phyloP scores from a whole-genome alignment of 2,888 invertebrate species.

The Lycophotia porphyrea region DNA sequence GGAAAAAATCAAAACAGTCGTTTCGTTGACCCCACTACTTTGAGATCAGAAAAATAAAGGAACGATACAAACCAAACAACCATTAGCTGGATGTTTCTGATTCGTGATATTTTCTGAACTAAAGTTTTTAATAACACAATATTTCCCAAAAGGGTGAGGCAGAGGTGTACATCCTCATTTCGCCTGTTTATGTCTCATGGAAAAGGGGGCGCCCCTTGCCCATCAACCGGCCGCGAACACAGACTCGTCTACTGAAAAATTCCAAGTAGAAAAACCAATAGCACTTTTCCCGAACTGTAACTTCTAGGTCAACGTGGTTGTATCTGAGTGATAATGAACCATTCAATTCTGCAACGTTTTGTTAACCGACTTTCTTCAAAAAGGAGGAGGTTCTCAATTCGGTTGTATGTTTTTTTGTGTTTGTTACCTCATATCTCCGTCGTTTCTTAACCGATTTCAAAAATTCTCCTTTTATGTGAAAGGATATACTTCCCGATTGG shows the following conservation, averaged over 20 bases:
- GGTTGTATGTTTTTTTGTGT: no score
- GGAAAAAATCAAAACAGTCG: no score
- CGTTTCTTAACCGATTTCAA: no score
- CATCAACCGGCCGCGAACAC: background rate
- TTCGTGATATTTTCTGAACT: background rate
- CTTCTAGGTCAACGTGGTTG: background rate
- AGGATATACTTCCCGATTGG: no score
- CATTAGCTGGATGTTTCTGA: background rate
- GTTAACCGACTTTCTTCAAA: no score
- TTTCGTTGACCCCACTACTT: no score
- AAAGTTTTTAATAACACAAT: background rate
- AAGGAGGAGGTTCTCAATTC: no score
- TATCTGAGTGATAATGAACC: background rate
- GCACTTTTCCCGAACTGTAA: background rate
- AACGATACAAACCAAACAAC: no score
- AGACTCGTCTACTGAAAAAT: background rate
- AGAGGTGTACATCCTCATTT: background rate
- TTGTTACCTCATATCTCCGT: no score
- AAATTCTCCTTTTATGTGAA: no score
- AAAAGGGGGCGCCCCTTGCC: background rate
- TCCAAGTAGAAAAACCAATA: background rate
- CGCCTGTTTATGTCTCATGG: background rate
- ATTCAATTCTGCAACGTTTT: background rate
- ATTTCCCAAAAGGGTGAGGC: background rate
- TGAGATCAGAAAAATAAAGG: no score